Base-by-base conservation (phyloP, 2,113 vertebrate genomes). In the Otocyon megalotis region DNA sequence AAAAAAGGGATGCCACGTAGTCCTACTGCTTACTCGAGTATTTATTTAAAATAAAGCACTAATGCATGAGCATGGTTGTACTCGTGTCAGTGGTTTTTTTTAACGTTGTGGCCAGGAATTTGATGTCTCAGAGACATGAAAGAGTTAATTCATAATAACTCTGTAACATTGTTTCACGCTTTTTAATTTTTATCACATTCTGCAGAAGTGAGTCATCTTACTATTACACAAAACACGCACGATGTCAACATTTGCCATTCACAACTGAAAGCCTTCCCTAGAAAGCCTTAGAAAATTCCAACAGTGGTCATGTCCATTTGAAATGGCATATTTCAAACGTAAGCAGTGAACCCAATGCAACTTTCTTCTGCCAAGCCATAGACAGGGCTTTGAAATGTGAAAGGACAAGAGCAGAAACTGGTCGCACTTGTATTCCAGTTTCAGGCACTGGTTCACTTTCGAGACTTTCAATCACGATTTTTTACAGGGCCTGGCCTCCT, bases 171-270 rank as follows among this genome's bases (percentile, higher is more conserved):
- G 87, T 84, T 96, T 94, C 80, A 35, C 20, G 15, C 77, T 88
- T 87, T 88, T 60, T 90, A 32, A 97, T 90, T 95, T 95, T 81
- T 58, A 84, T 65, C 76, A 86, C 77, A 43, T 82, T 90, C 81
- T 92, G 90, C 77, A 67, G 50, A 54, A 96, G 58, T 94, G 94
- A 96, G 63, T 97, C 94, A 86, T 77, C 87, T 93, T 86, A 88
- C 88, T 81, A 50, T 54, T 76, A 32, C 54, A 89, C 83, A 94
- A 96, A 94, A 30, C 50, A 91, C n/a, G 30, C 43, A 88, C 19
- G 28, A 69, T 96, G 77, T 95, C 94, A 85, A 92, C 63, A 83
- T 71, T 76, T 90, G 88, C 50, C 83, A 81, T 67, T 96, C 81
- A 92, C 71, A 65, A 35, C 26, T 28, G 35, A 79, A 88, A 90